Evolutionary conservation across 2,888 invertebrate species (phyloP), one percentile per base, ranked within the genome.

Genomic region (Andrena dorsata): DNA sequence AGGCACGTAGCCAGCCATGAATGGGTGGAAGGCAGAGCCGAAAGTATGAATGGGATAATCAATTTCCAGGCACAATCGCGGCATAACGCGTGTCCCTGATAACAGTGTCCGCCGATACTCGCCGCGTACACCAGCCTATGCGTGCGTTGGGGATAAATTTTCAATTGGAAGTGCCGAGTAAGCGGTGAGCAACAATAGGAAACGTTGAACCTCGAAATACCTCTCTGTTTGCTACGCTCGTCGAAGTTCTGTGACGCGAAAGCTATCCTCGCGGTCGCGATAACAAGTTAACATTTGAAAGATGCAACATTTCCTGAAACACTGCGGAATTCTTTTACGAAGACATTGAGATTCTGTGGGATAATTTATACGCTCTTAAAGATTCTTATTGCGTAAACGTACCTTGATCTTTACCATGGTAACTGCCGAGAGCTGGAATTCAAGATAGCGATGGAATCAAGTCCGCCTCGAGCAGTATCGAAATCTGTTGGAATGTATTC

Each of bases 21-120:
- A 86, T 86, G 86, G 77, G 61, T 58, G 69, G 68, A 51, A 74
- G 68, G 75, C 73, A 61, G 76, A 87, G 83, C 66, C 76, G 72
- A 86, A 86, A 85, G 86, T 86, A 85, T 86, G 86, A 86, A 86
- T 86, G 87, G 83, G 79, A 68, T 87, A 86, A 86, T 86, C 86
- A 86, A 86, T 86, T 86, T 85, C 76, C 83, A 85, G 60, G 68
- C 78, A 69, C 75, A 87, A 75, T 83, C 83, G 83, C 75, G 61
- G 64, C 64, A 77, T 79, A 80, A 79, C 84, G 76, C 80, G 83
- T 74, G 82, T 80, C 64, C 74, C 77, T 80, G 16, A 61, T 61
- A 79, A 72, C 71, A 71, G 65, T 60, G 51, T 51, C 30, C 71
- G 28, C 49, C 47, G 68, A 70, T 30, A 58, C 41, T 41, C 41